A percentile compares a stretch with the other conserved stretches of the same genome.
Evolutionary conservation across 2,888 invertebrate species (phyloP).

Genomic region (Mylabris sibirica): DNA sequence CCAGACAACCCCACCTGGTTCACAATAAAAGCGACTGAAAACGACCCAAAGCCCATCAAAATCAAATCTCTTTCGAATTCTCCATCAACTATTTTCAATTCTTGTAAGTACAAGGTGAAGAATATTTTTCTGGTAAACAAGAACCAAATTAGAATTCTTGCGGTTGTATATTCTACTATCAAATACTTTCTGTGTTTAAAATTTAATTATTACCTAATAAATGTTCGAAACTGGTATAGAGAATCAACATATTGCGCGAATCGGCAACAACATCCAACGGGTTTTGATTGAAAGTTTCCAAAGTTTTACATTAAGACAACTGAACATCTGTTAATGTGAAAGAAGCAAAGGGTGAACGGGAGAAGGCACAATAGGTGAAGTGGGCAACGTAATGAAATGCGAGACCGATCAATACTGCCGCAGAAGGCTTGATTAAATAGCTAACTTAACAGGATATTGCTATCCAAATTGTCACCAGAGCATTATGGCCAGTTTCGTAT

Average conservation of each 20-base stretch:
- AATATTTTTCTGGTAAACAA: not conserved
- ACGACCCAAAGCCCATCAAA: not conserved
- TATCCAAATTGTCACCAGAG: slow-evolving; percentile 57
- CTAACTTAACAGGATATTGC: slow-evolving; percentile 60
- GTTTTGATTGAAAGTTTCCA: not conserved
- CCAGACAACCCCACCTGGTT: not conserved
- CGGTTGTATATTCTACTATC: not conserved
- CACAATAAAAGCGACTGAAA: not conserved
- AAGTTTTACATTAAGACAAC: not conserved
- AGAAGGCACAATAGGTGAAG: slow-evolving; percentile 47
- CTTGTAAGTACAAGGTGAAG: not conserved
- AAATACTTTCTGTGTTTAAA: not conserved
- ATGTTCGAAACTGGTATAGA: not conserved
- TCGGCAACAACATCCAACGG: not conserved
- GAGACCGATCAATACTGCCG: slow-evolving; percentile 59
- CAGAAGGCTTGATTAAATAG: slow-evolving; percentile 59
- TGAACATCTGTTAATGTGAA: slow-evolving; percentile 22
- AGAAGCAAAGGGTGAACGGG: slow-evolving; percentile 35
- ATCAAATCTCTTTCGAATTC: not conserved
- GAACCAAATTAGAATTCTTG: not conserved
- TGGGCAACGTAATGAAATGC: slow-evolving; percentile 57
- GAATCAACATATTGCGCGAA: not conserved
- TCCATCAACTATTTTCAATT: not conserved
- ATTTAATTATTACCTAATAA: not conserved
- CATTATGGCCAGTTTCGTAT: slow-evolving; percentile 17